Evolutionary conservation across 2,797 vertebrate genomes (phyloP).

Genomic region (Halcyon smyrnensis): DNA sequence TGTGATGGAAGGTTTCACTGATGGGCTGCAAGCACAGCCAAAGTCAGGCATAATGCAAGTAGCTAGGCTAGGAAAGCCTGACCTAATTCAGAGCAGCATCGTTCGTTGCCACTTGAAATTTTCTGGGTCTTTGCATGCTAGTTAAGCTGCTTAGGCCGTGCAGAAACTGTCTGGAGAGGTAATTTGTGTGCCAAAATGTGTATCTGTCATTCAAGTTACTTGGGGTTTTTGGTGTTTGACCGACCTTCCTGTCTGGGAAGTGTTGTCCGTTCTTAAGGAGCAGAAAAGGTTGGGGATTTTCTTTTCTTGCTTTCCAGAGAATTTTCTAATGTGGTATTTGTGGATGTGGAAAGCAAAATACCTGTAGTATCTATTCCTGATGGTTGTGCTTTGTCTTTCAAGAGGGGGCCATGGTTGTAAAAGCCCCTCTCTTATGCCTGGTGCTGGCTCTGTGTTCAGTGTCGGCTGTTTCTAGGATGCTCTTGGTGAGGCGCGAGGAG

Average conservation of each 20-base stretch:
- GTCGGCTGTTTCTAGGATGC: background rate
- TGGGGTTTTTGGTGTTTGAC: background rate
- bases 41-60: background rate
- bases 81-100: background rate
- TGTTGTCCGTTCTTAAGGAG: background rate
- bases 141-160: background rate
- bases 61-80: background rate
- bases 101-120: background rate
- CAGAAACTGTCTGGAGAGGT: background rate
- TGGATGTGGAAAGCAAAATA: background rate
- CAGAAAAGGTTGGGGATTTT: background rate
- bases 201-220: background rate
- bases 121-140: background rate
- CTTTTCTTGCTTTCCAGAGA: background rate
- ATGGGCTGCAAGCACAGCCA: background rate
- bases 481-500: background rate
- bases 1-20: background rate
- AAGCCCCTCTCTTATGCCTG: background rate
- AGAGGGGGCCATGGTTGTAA: background rate
- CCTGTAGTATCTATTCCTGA: background rate
- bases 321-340: background rate
- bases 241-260: background rate
- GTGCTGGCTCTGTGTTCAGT: background rate
- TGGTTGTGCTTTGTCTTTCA: background rate
- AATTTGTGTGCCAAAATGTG: background rate